Conservation (phyloP, 2,113 vertebrate genomes). For the Phyllostomus hastatus region DNA sequence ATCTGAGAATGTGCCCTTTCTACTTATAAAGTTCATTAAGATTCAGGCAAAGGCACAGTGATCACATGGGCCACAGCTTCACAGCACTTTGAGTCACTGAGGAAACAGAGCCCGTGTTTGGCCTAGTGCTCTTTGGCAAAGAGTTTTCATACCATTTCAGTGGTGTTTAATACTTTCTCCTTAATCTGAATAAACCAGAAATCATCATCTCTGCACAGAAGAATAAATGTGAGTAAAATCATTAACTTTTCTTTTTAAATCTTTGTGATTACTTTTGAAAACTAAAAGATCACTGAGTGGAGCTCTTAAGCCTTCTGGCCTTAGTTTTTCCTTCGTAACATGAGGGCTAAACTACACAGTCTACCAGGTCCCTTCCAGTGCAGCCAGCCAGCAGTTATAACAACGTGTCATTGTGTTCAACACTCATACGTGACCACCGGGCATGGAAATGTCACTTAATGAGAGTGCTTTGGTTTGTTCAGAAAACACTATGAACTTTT, state of each 20-base stretch:
- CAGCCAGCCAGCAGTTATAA: not conserved
- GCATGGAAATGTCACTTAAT: constrained; percentile 41
- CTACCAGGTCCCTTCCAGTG: not conserved
- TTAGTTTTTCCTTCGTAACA: not conserved
- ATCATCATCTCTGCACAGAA: constrained; percentile 37
- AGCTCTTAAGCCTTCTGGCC: not conserved
- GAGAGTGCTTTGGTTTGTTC: constrained; percentile 58
- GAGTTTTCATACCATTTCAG: not conserved
- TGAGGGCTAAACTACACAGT: not conserved
- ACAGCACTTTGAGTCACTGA: not conserved
- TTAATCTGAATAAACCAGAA: constrained; percentile 41
- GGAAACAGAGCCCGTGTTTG: not conserved
- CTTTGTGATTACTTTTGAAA: not conserved
- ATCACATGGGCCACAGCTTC: not conserved
- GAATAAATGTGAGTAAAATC: not conserved
- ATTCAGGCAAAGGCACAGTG: not conserved
- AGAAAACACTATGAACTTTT: constrained; percentile 30
- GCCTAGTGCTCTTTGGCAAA: constrained; percentile 75
- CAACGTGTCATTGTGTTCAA: not conserved
- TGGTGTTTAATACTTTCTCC: not conserved
- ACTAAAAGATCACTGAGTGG: not conserved
- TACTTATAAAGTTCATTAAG: not conserved
- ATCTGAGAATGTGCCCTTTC: not conserved
- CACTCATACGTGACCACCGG: not conserved
- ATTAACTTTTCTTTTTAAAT: not conserved